Conservation (phyloP, 2,888 invertebrate genomes). For the Torymus auratus region DNA sequence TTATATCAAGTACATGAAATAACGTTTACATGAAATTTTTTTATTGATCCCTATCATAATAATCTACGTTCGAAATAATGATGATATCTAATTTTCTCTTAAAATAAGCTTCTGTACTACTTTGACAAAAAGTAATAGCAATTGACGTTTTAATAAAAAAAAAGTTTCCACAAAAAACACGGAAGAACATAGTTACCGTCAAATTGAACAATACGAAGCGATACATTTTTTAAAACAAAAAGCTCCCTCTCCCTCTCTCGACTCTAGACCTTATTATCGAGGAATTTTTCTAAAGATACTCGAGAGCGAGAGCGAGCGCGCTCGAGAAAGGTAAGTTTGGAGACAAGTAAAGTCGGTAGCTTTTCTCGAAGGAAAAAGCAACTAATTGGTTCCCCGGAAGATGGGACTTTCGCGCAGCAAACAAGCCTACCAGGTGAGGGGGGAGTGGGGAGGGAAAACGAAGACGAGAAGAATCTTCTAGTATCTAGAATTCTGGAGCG, state of each 20-base stretch:
- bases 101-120: too few species aligned
- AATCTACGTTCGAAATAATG: too few species aligned
- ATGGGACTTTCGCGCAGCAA: slow-evolving; percentile 70
- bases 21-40: too few species aligned
- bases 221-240: slow-evolving; percentile 10
- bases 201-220: background rate
- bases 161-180: background rate
- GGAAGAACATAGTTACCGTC: background rate
- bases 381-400: slow-evolving; percentile 75
- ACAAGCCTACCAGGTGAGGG: slow-evolving; percentile 65
- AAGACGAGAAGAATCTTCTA: slow-evolving; percentile 66
- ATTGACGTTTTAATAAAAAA: too few species aligned
- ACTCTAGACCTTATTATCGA: slow-evolving; percentile 51
- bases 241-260: background rate
- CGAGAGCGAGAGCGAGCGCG: slow-evolving; percentile 16
- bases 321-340: slow-evolving; percentile 44
- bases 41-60: too few species aligned
- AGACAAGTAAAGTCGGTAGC: slow-evolving; percentile 57
- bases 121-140: too few species aligned
- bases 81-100: too few species aligned
- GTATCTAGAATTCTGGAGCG: slow-evolving; percentile 76
- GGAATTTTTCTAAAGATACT: slow-evolving; percentile 48
- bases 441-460: slow-evolving; percentile 54
- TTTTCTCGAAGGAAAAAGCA: slow-evolving; percentile 71
- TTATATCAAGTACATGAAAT: too few species aligned